Evolutionary conservation across 2,888 invertebrate species (phyloP).

Genomic region (Sarcophaga caerulescens): DNA sequence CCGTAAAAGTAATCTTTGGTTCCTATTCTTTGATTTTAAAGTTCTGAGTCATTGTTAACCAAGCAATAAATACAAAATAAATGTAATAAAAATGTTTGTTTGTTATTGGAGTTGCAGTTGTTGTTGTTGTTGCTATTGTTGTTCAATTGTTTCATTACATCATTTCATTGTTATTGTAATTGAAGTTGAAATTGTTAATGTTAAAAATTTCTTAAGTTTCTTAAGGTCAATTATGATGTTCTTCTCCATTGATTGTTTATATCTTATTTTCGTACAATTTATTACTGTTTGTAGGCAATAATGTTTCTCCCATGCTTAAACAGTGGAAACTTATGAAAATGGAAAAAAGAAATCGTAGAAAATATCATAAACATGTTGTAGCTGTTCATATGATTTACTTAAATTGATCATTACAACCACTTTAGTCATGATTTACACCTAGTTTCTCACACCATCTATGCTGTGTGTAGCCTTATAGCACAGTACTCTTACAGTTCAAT

Average conservation of each 20-base stretch:
- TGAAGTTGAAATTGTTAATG: constrained; percentile 15
- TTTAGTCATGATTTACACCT: too few species aligned
- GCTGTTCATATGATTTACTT: too few species aligned
- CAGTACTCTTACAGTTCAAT: too few species aligned
- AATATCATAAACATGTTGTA: too few species aligned
- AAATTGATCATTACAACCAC: too few species aligned
- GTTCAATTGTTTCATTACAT: constrained; percentile 31
- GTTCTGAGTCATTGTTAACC: constrained; percentile 42
- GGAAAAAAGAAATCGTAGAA: too few species aligned
- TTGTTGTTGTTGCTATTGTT: constrained; percentile 16
- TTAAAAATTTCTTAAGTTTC: background rate
- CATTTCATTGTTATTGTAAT: constrained; percentile 15
- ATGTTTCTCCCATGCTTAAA: too few species aligned
- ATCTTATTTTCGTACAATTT: background rate
- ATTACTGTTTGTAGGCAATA: too few species aligned
- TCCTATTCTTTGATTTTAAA: constrained; percentile 19
- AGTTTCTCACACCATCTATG: too few species aligned
- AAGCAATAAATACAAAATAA: background rate
- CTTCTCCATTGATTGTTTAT: background rate
- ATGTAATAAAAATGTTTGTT: background rate
- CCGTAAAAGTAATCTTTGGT: background rate
- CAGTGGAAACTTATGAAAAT: too few species aligned
- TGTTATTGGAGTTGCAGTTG: too few species aligned
- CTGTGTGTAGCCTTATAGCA: too few species aligned
- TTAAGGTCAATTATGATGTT: background rate